Conservation (phyloP, 1,140 invertebrate genomes). For the Ceratina australensis region DNA sequence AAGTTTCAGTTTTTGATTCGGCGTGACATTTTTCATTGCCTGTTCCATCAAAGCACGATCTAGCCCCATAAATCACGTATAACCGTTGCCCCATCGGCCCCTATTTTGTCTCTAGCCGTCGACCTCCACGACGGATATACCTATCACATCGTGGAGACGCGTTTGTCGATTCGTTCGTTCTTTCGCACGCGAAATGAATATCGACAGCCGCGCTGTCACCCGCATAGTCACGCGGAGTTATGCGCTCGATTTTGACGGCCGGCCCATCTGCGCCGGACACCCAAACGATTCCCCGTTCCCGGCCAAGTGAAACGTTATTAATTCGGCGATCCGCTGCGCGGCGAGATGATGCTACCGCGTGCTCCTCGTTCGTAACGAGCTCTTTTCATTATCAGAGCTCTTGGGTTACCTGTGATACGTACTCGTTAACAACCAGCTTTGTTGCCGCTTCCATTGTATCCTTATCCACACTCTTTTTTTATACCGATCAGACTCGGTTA, state of each 20-base stretch:
- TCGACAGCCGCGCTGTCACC: constrained; percentile 54
- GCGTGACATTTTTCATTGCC: no score
- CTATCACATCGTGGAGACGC: background rate
- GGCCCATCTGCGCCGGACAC: constrained; percentile 17
- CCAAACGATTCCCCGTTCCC: constrained; percentile 50
- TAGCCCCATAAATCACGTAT: no score
- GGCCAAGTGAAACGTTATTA: constrained; percentile 13
- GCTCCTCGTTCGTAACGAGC: background rate
- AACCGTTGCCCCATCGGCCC: no score
- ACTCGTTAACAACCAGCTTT: no score
- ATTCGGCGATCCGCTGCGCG: background rate
- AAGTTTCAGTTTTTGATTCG: no score
- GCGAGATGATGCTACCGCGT: no score
- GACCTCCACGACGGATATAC: background rate
- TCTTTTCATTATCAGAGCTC: background rate
- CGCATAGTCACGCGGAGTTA: constrained; percentile 44
- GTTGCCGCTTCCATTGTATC: no score
- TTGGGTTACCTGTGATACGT: background rate
- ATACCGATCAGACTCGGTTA: no score
- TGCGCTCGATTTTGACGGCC: constrained; percentile 41
- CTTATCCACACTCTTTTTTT: no score
- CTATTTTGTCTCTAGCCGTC: no score
- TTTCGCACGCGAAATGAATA: constrained; percentile 49
- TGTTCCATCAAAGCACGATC: no score
- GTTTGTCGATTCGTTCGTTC: constrained; percentile 46